Conservation (phyloP, 1,140 invertebrate species). For the Heliothis virescens region DNA sequence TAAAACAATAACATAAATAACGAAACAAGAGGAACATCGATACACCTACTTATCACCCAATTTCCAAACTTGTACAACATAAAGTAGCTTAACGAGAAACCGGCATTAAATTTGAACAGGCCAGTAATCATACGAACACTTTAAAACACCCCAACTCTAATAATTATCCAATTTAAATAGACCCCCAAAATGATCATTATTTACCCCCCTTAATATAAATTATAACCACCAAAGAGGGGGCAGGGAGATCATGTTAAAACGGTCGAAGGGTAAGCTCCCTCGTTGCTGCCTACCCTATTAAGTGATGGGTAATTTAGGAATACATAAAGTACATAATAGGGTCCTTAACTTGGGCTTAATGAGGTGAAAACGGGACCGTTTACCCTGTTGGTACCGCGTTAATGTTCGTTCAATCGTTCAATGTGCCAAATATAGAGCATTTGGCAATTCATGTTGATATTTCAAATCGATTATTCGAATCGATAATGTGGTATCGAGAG, state of each 20-base stretch:
- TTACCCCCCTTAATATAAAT: conserved; percentile 39
- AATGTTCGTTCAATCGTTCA: conserved; percentile 57
- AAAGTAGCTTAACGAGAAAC: conserved; percentile 61
- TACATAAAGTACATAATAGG: conserved; percentile 86
- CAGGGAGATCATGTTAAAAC: conserved; percentile 60
- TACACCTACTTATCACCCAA: conserved; percentile 52
- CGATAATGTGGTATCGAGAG: conserved; percentile 41
- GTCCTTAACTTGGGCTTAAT: conserved; percentile 80
- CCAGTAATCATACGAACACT: conserved; percentile 80
- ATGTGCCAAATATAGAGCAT: conserved; percentile 54
- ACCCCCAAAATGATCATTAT: conserved; percentile 50
- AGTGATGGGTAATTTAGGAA: conserved; percentile 79
- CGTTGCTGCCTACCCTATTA: conserved; percentile 66
- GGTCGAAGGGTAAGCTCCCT: conserved; percentile 68
- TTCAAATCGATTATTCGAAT: conserved; percentile 44
- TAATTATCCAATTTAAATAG: conserved; percentile 65
- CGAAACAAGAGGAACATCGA: conserved; percentile 17
- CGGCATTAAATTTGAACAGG: conserved; percentile 81
- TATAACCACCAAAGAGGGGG: conserved; percentile 43
- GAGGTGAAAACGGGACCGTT: conserved; percentile 78
- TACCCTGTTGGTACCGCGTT: conserved; percentile 61
- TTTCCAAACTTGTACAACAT: conserved; percentile 60
- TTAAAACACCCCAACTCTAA: conserved; percentile 74
- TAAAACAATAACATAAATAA: background rate
- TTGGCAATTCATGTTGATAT: conserved; percentile 37